Base-by-base conservation (phyloP, 2,888 invertebrate species). In the Congeria kusceri region DNA sequence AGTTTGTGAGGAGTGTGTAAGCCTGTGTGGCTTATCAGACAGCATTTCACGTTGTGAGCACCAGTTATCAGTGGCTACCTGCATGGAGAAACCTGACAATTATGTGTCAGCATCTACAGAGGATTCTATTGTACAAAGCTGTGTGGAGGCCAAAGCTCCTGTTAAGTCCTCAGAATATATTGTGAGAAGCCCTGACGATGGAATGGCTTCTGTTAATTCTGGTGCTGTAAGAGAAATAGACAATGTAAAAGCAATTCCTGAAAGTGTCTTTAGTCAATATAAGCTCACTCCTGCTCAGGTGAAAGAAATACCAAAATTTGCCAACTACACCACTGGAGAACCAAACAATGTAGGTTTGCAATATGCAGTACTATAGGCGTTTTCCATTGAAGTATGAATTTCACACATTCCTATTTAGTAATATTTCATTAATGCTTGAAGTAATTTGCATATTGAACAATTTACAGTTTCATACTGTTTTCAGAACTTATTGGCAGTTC, bases 201-300 rank as follows among this genome's bases (percentile, higher is more conserved):
- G 27, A 2, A 7, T 11, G 1, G 15, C 3, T 20, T 9, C 57
- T 32, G 11, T 3, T 9, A 18, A 57, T 57, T 39, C 58, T 2
- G 23, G n/a, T 39, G 47, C 27, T n/a, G 13, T 59, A 28, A 68
- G 69, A 58, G 61, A 29, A 28, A 25, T 74, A 20, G 56, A 62
- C 13, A 32, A 73, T 56, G 78, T 90, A 0, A 83, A 85, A 64
- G 62, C 73, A 9, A 76, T 92, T 57, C 85, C 90, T 11, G 82
- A 85, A 64, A 85, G 88, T 9, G 85, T 81, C 7, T 90, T 92
- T 23, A 68, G 67, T 18, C 77, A 76, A 46, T 86, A 89, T 64
- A 87, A 88, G 79, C 84, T 92, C 0, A 84, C 84, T 13, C 7
- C 73, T 20, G 88, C 89, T 0, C 88, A 92, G 44, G 89, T 92